Base-by-base conservation (phyloP, 2,797 vertebrate species). In the Taeniopygia guttata region DNA sequence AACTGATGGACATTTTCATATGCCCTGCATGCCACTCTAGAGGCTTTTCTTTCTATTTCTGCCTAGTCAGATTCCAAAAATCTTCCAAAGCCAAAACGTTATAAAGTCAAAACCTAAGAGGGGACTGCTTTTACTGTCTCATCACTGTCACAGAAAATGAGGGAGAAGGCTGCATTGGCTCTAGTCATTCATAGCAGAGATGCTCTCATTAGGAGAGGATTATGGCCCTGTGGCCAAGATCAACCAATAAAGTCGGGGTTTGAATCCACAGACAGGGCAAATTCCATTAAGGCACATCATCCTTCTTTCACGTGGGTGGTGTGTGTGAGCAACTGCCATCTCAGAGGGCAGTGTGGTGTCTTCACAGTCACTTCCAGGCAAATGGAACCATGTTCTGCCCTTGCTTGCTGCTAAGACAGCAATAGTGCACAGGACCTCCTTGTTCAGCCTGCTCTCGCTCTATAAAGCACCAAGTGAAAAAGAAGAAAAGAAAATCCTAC, bases 31-130 rank as follows among this genome's bases (percentile, higher is more conserved):
- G 77, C 85, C 89, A 74, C 17, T 85, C 79, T 30, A 60, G 76
- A 79, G 23, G 13, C 22, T 90, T 93, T 75, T 87, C 29, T 51
- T 96, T 87, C 80, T 94, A 92, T 95, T 95, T 86, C 74, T 94
- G 83, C 42, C 9, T 40, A 72, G 67, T 45, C 48, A 29, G 42
- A 89, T 46, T 69, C 51, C 59, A 63, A 88, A 92, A 90, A 42
- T 26, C 59, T 82, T 84, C 76, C 42, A 80, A 96, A 90, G 40
- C 43, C 77, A 74, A 82, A 56, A 60, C 0, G 0, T 26, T 75
- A 80, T 58, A 40, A 93, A 91, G 93, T 81, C 60, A 84, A 86
- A 93, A 69, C 54, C 15, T 77, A 89, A 70, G 52, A 90, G 25
- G 6, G 5, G 11, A 56, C 38, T 82, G 59, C 22, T 90, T 79